phyloP scores from a whole-genome alignment of 1,140 invertebrate genomes.

The Drosophila pseudoobscura region DNA sequence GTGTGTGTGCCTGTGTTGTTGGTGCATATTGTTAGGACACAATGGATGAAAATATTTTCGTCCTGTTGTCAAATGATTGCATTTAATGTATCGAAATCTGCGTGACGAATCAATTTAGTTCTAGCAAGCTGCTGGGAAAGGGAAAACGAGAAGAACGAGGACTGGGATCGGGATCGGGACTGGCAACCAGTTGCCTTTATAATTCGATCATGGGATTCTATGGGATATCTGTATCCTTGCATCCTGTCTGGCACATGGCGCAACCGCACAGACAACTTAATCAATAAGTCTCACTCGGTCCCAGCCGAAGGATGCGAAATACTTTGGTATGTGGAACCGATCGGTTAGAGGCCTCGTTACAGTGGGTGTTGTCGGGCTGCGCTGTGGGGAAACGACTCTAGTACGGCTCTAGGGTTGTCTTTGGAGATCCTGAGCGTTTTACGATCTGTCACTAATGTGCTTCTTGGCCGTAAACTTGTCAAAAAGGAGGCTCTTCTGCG shows the following conservation, averaged over 20 bases:
- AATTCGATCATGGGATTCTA: conserved; percentile 55
- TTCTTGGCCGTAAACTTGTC: conserved; percentile 29
- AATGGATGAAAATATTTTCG: conserved; percentile 83
- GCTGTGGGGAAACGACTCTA: too few species aligned
- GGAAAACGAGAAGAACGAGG: not conserved
- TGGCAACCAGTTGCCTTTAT: conserved; percentile 67
- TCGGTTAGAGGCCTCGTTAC: conserved; percentile 26
- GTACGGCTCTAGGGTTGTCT: not conserved
- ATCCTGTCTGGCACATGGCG: conserved; percentile 61
- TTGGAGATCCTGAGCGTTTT: not conserved
- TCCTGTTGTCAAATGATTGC: conserved; percentile 83
- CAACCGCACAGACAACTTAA: conserved; percentile 60
- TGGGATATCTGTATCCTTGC: conserved; percentile 18
- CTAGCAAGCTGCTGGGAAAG: conserved; percentile 41
- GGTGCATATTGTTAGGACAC: conserved; percentile 72
- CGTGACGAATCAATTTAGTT: conserved; percentile 77
- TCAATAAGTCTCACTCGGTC: conserved; percentile 35
- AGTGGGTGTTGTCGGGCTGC: conserved; percentile 32
- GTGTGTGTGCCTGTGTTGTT: conserved; percentile 24
- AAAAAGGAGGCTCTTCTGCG: conserved; percentile 6
- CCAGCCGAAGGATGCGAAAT: conserved; percentile 20
- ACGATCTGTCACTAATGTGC: too few species aligned
- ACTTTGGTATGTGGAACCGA: conserved; percentile 32
- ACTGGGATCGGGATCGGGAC: conserved; percentile 5
- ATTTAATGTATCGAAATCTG: conserved; percentile 83